Evolutionary conservation across 2,113 vertebrate genomes (phyloP).

Genomic region (Leptobrachium leishanense): DNA sequence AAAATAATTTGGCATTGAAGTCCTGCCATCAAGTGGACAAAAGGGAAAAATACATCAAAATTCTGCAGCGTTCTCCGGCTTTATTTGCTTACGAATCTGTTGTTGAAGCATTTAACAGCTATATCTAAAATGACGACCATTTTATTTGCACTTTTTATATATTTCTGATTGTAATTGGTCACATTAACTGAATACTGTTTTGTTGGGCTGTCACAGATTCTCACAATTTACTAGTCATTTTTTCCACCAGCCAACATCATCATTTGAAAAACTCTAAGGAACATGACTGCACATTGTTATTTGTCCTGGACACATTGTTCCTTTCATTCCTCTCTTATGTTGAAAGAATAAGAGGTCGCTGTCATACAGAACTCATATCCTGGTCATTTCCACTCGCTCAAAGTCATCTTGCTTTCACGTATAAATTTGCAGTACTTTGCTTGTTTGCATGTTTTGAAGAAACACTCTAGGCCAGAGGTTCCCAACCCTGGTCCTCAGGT

Average conservation of each 20-base stretch:
- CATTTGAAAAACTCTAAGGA: not conserved
- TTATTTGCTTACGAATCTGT: too few relatives aligned
- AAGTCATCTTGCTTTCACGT: slow-evolving; percentile 14
- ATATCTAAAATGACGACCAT: too few relatives aligned
- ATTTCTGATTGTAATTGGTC: too few relatives aligned
- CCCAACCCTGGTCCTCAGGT: too few relatives aligned
- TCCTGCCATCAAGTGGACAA: slow-evolving; percentile 29
- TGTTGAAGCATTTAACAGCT: too few relatives aligned
- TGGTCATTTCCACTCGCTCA: slow-evolving; percentile 12
- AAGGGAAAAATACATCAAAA: not conserved
- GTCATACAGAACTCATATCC: slow-evolving; percentile 31
- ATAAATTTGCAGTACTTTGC: slow-evolving; percentile 14
- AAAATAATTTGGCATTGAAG: not conserved
- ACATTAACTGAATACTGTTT: too few relatives aligned
- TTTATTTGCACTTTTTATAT: too few relatives aligned
- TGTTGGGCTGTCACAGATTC: too few relatives aligned
- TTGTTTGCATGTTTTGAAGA: too few relatives aligned
- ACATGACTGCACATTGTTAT: slow-evolving; percentile 7
- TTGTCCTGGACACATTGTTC: not conserved
- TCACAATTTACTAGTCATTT: not conserved
- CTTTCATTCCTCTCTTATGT: not conserved
- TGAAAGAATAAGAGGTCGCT: not conserved
- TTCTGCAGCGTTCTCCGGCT: too few relatives aligned
- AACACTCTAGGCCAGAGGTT: too few relatives aligned
- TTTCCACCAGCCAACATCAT: not conserved